These are phyloP conservation scores for Pachypanchax playfairii DNA, from an alignment of 2,113 vertebrate species.

Conservation along the genomic window DNA sequence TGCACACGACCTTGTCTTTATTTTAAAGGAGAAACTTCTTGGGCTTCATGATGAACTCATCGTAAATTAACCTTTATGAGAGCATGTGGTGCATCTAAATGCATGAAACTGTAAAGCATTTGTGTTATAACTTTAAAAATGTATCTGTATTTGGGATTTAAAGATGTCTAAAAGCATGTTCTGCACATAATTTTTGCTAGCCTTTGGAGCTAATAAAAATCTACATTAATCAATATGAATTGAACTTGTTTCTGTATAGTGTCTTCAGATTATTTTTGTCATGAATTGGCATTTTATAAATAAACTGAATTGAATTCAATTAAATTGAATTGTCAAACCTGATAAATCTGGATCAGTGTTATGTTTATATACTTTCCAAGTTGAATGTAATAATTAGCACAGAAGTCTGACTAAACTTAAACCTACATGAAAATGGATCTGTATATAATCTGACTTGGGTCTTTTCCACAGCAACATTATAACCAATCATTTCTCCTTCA, in stretches of 20 bases:
- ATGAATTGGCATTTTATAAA: too few relatives aligned
- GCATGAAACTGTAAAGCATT: constrained; percentile 25
- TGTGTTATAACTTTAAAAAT: background rate
- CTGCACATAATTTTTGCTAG: background rate
- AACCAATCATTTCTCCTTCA: constrained; percentile 71
- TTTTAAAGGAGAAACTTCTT: constrained; percentile 28
- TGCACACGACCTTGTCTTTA: constrained; percentile 46
- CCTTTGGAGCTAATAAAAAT: too few relatives aligned
- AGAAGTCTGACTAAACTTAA: constrained; percentile 43
- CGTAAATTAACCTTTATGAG: constrained; percentile 24
- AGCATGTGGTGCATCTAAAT: constrained; percentile 1
- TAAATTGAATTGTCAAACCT: too few relatives aligned
- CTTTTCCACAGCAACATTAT: constrained; percentile 63
- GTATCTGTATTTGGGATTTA: constrained; percentile 17
- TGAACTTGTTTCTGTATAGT: too few relatives aligned
- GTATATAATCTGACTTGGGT: constrained; percentile 67
- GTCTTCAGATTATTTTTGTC: too few relatives aligned
- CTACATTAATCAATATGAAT: too few relatives aligned
- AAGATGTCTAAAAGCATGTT: background rate
- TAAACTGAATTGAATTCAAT: too few relatives aligned
- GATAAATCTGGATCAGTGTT: background rate
- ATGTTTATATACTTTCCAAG: constrained; percentile 9
- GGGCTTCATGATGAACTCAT: background rate
- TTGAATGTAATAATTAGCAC: constrained; percentile 48
- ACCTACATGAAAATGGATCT: constrained; percentile 69